Base-by-base conservation (phyloP, 2,797 vertebrate genomes). In the Echeneis naucrates region DNA sequence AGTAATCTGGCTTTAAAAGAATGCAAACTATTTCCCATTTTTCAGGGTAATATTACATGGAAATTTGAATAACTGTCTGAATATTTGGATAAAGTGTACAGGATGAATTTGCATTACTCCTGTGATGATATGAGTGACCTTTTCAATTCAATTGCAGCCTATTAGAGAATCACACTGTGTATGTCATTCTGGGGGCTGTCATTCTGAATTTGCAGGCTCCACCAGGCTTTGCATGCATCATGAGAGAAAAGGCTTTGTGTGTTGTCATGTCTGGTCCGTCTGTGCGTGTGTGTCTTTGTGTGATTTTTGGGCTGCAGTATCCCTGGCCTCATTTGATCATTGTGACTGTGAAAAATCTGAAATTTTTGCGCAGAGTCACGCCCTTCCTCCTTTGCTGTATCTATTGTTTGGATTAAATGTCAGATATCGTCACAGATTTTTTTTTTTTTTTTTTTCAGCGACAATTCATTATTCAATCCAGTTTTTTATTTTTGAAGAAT, bases 321-420 rank as follows among this genome's bases (percentile, higher is more conserved):
- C 33, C 19, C 35, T 75, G 74, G 52, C 69, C 80, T 83, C 51
- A 65, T 80, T 81, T 64, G 19, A 67, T 30, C 37, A 58, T 24
- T 51, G 47, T 55, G 47, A 80, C 64, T 82, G 59, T 72, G 78
- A 55, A 60, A 62, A 83, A 78, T 69, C 32, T 50, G 35, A 23
- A 13, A 26, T 58, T 66, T 42, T 27, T 24, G 12, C 33, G 30
- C 53, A n/a, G 33, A 1, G 35, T 58, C 19, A 44, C 23, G 0
- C 64, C 50, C 53, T 72, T 77, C 17, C 23, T 51, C 9, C 45
- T 23, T 37, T 19, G 9, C 54, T 45, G 45, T 33, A 44, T 47
- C 37, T 33, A n/a, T 35, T 6, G 30, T 30, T 40, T 72, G n/a
- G 21, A 27, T 35, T 8, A 23, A 71, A 30, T 23, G 11, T 3